These are phyloP conservation scores for Helicoverpa assulta DNA, from an alignment of 2,888 invertebrate species.

Conservation along the genomic window DNA sequence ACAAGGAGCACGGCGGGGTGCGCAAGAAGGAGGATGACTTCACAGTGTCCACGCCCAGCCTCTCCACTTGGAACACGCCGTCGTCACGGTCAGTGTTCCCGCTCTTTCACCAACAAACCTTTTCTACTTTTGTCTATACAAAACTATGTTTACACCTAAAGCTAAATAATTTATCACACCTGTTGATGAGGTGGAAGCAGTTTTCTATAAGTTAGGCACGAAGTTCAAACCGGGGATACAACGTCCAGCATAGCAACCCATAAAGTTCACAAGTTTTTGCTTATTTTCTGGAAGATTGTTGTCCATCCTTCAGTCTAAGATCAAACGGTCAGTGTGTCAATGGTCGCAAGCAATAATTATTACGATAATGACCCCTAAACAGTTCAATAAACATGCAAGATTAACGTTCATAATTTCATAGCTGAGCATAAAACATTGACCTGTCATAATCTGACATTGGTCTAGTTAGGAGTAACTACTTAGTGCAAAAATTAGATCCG, in stretches of 20 bases:
- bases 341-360: neutral
- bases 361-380: neutral
- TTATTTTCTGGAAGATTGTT: too few relatives aligned
- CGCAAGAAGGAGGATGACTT: slow-evolving; percentile 92
- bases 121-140: neutral
- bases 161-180: neutral
- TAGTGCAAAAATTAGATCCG: slow-evolving; percentile 12
- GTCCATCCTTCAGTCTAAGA: neutral
- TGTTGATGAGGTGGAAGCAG: neutral
- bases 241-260: too few relatives aligned
- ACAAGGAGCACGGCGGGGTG: slow-evolving; percentile 96
- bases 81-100: slow-evolving; percentile 86
- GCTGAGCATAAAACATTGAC: slow-evolving; percentile 5
- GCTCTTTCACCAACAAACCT: neutral
- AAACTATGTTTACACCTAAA: neutral
- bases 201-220: too few relatives aligned
- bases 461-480: slow-evolving; percentile 7
- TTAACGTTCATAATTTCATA: neutral
- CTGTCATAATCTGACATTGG: neutral
- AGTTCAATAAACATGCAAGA: slow-evolving; percentile 4
- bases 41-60: slow-evolving; percentile 94
- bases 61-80: slow-evolving; percentile 92
- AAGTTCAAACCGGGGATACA: too few relatives aligned
- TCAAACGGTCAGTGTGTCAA: neutral
- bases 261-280: too few relatives aligned